These are phyloP conservation scores for Cartodere bifasciata DNA, from an alignment of 2,888 invertebrate species.

Conservation along the genomic window DNA sequence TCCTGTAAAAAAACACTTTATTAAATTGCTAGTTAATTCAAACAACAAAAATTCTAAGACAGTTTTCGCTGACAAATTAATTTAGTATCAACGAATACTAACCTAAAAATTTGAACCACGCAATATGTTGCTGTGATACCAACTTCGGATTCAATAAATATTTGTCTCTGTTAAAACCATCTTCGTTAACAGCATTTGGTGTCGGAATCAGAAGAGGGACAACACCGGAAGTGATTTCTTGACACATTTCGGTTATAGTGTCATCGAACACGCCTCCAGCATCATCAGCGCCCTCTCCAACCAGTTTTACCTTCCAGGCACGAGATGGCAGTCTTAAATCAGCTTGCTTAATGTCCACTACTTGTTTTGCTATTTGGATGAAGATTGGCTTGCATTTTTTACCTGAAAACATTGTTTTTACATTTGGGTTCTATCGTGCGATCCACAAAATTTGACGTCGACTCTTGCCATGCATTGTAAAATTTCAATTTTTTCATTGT, in stretches of 20 bases:
- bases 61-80: background rate
- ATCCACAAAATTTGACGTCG: too few relatives aligned
- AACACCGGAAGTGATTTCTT: conserved; percentile 44
- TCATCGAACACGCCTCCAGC: conserved; percentile 59
- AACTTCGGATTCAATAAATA: conserved; percentile 47
- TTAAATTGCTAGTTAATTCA: background rate
- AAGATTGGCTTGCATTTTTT: conserved; percentile 46
- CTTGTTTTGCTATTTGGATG: conserved; percentile 49
- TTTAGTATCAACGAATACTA: conserved; percentile 11
- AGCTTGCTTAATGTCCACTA: conserved; percentile 42
- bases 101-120: conserved; percentile 50
- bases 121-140: conserved; percentile 39
- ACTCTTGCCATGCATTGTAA: too few relatives aligned
- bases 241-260: conserved; percentile 55
- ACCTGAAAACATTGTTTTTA: conserved; percentile 22
- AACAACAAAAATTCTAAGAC: background rate
- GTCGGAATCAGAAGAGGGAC: conserved; percentile 48
- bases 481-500: too few relatives aligned
- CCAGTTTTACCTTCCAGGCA: conserved; percentile 53
- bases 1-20: conserved; percentile 25
- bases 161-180: conserved; percentile 48
- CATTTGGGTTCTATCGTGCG: conserved; percentile 1
- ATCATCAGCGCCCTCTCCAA: conserved; percentile 56
- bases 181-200: conserved; percentile 47
- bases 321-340: conserved; percentile 48